phyloP scores from a whole-genome alignment of 2,797 vertebrate genomes.

The Tamandua tetradactyla region DNA sequence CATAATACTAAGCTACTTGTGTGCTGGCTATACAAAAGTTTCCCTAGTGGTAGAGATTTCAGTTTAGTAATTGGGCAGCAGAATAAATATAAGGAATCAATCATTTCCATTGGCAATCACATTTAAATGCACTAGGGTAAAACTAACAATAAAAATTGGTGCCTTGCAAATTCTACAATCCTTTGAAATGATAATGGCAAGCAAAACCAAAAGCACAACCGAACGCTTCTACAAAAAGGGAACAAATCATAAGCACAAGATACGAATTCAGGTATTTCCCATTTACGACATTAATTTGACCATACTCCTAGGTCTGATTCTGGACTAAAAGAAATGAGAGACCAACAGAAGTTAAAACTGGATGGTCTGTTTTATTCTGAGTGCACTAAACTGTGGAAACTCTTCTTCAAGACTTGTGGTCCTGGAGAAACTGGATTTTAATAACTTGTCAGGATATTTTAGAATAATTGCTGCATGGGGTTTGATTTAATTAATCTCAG shows the following conservation, averaged over 20 bases:
- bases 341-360: background rate
- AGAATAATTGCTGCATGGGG: constrained; percentile 37
- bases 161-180: background rate
- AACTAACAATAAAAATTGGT: background rate
- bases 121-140: background rate
- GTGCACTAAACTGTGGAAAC: background rate
- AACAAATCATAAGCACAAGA: background rate
- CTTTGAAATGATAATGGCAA: background rate
- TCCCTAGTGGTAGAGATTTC: constrained; percentile 41
- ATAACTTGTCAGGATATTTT: constrained; percentile 61
- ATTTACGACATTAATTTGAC: constrained; percentile 6
- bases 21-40: constrained; percentile 38
- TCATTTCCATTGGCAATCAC: constrained; percentile 57
- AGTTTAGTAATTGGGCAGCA: constrained; percentile 51
- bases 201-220: background rate
- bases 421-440: constrained; percentile 29
- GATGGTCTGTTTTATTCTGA: background rate
- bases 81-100: constrained; percentile 65
- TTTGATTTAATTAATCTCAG: constrained; percentile 77
- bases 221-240: constrained; percentile 26
- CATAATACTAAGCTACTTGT: constrained; percentile 68
- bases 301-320: background rate
- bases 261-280: constrained; percentile 2
- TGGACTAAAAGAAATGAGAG: constrained; percentile 26
- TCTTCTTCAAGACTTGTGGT: background rate